These are phyloP conservation scores for Myzus persicae DNA, from an alignment of 1,140 invertebrate genomes.

Conservation along the genomic window DNA sequence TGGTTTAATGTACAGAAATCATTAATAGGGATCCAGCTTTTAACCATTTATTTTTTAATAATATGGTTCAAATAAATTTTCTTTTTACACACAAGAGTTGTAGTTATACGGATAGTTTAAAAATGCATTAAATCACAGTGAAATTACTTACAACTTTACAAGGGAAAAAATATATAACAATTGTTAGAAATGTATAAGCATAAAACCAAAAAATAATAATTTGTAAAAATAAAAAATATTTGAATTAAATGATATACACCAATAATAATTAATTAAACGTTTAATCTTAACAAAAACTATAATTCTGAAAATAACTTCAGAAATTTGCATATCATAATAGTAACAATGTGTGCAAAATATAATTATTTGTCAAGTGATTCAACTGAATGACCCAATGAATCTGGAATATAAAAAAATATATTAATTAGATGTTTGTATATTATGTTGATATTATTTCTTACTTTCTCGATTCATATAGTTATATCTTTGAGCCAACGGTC, in stretches of 20 bases:
- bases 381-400: conserved; percentile 56
- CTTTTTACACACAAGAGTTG: not conserved
- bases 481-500: conserved; percentile 53
- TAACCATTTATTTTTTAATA: not conserved
- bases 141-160: not conserved
- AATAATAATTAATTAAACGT: conserved; percentile 4
- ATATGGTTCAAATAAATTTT: too few species aligned
- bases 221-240: conserved; percentile 1
- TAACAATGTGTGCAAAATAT: conserved; percentile 26
- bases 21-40: not conserved
- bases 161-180: not conserved
- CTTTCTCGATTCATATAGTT: conserved; percentile 55
- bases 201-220: not conserved
- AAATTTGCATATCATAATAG: conserved; percentile 10
- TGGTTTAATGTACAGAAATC: not conserved
- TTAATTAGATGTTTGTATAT: not conserved
- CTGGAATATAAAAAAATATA: conserved; percentile 26
- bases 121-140: conserved; percentile 20
- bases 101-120: not conserved
- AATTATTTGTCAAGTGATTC: conserved; percentile 55
- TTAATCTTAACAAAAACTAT: conserved; percentile 23
- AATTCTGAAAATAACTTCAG: conserved; percentile 25
- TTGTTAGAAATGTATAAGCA: conserved; percentile 18
- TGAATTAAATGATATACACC: conserved; percentile 28
- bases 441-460: not conserved